Conservation (phyloP, 2,797 vertebrate species). For the Corythornis leucogaster region DNA sequence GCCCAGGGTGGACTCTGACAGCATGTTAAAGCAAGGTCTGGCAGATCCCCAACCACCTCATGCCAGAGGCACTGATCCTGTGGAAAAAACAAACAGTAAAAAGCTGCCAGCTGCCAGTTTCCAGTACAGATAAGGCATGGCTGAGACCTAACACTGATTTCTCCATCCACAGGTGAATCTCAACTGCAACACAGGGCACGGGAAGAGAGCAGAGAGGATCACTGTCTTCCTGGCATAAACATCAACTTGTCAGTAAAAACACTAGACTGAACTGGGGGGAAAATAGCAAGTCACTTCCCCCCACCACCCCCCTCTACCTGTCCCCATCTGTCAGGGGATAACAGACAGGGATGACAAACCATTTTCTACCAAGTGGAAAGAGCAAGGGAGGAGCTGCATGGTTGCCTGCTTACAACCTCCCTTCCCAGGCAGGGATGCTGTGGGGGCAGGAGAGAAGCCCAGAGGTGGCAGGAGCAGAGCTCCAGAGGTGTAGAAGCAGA, state of each 20-base stretch:
- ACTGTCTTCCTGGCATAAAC: neutral
- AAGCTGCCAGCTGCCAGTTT: neutral
- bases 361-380: neutral
- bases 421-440: too few species aligned
- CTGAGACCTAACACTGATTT: neutral
- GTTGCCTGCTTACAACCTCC: too few species aligned
- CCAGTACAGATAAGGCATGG: neutral
- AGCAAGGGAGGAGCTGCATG: too few species aligned
- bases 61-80: neutral
- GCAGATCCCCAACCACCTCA: neutral
- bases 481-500: too few species aligned
- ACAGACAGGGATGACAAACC: neutral
- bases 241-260: neutral
- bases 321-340: too few species aligned
- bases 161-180: neutral
- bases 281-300: too few species aligned
- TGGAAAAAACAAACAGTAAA: neutral
- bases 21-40: accelerated
- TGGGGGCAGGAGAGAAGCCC: too few species aligned
- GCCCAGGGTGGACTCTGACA: neutral
- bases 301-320: too few species aligned
- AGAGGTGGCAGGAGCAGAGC: too few species aligned
- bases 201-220: neutral
- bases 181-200: accelerated
- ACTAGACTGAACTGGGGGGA: too few species aligned